These are phyloP conservation scores for Fistularia tabacaria DNA, from an alignment of 2,797 vertebrate species.

Conservation along the genomic window DNA sequence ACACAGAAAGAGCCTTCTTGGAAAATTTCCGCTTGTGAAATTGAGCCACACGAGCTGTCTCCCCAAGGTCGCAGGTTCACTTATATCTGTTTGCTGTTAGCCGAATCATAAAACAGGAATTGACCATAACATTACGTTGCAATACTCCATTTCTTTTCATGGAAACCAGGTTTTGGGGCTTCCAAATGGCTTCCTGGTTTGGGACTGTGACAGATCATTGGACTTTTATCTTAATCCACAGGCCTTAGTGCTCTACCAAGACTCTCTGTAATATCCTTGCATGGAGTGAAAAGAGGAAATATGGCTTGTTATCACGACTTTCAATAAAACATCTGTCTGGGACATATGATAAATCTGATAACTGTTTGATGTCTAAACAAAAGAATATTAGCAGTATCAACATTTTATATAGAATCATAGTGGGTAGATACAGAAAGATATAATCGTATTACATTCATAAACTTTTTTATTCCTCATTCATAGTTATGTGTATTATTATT, in stretches of 20 bases:
- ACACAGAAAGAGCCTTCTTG: conserved; percentile 21
- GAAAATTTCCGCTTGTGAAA: conserved; percentile 6
- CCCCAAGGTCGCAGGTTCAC: conserved; percentile 27
- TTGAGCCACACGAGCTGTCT: conserved; percentile 10
- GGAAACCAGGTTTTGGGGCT: conserved; percentile 52
- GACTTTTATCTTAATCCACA: conserved; percentile 56
- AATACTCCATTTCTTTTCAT: conserved; percentile 43
- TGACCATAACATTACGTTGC: conserved; percentile 44
- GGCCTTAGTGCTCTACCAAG: conserved; percentile 40
- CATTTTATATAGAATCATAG: background rate
- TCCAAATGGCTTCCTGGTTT: conserved; percentile 53
- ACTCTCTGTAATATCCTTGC: conserved; percentile 64
- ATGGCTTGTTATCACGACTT: conserved; percentile 22
- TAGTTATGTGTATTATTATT: too few relatives aligned
- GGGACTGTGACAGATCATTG: conserved; percentile 43
- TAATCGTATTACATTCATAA: too few relatives aligned
- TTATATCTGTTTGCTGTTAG: conserved; percentile 49
- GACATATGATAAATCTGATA: conserved; percentile 31
- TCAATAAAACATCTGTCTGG: conserved; percentile 45
- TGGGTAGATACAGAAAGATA: too few relatives aligned
- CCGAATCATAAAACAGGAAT: conserved; percentile 23
- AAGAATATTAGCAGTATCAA: background rate
- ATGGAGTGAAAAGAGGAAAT: conserved; percentile 43
- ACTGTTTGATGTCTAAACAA: background rate
- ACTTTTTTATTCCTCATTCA: too few relatives aligned